Conservation (phyloP, 2,113 vertebrate species). For the Siphamia tubifer region DNA sequence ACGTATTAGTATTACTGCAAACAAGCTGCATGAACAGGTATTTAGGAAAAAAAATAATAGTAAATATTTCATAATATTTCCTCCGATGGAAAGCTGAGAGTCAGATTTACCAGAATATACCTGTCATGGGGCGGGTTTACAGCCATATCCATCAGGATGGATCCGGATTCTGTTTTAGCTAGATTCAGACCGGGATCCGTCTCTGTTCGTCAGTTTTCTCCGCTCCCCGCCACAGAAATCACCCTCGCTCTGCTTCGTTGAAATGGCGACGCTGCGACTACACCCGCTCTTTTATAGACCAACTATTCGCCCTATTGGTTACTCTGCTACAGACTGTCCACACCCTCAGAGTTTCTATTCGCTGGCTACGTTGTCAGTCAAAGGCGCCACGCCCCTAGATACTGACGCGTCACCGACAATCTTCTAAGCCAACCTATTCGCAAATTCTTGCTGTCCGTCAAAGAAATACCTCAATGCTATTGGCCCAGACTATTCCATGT, state of each 20-base stretch:
- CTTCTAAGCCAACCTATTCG: slow-evolving; percentile 44
- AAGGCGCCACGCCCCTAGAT: slow-evolving; percentile 32
- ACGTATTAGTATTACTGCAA: slow-evolving; percentile 1
- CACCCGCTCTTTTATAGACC: slow-evolving; percentile 77
- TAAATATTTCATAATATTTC: slow-evolving; percentile 52
- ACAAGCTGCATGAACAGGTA: neutral
- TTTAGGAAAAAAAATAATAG: neutral
- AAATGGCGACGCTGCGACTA: slow-evolving; percentile 78
- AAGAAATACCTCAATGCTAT: slow-evolving; percentile 13
- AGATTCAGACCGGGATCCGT: slow-evolving; percentile 67
- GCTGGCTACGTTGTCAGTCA: slow-evolving; percentile 35
- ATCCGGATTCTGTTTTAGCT: slow-evolving; percentile 78
- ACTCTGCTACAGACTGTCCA: neutral
- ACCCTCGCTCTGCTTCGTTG: slow-evolving; percentile 64
- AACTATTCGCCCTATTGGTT: slow-evolving; percentile 63
- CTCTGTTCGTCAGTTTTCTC: slow-evolving; percentile 49
- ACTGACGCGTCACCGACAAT: neutral
- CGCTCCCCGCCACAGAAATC: slow-evolving; percentile 26
- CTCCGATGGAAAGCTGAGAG: slow-evolving; percentile 55
- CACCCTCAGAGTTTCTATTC: slow-evolving; percentile 57
- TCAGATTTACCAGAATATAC: slow-evolving; percentile 77
- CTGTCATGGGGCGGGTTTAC: slow-evolving; percentile 80
- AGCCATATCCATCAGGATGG: slow-evolving; percentile 83
- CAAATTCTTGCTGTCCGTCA: slow-evolving; percentile 37
- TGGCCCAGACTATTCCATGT: neutral